Evolutionary conservation across 1,140 invertebrate genomes (phyloP), one percentile per base, ranked within the genome.

Genomic region (Uloborus diversus): DNA sequence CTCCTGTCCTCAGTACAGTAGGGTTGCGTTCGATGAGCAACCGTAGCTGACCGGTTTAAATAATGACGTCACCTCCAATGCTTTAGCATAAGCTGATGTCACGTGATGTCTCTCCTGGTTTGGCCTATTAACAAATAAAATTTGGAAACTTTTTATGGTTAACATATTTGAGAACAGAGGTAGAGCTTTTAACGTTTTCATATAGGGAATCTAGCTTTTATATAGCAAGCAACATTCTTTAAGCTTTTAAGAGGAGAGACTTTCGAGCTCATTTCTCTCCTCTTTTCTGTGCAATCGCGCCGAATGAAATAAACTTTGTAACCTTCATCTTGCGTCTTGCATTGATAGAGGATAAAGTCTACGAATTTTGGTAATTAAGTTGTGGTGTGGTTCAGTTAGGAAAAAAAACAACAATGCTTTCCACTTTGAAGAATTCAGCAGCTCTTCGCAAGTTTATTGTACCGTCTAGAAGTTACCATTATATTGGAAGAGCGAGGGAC

Each of bases 361-460:
- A 20, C 9, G 20, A 9, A 53, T 2, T 14, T 14, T 20, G 51
- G 25, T 9, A 1, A n/a, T 9, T 20, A 1, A 53, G 20, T n/a
- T 23, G n/a, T 9, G 7, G n/a, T 47, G 1, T 47, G 7, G 5
- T 5, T 47, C 42, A 1, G 1, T 3, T 47, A 47, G 11, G 42
- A 47, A 11, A 9, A 56, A 56, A 11, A 20, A 20, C 9, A 68
- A 78, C 35, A 37, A 78, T 78, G 73, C 57, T 78, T 57, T 32
- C 37, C 30, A 49, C 32, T 20, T 30, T 78, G 49, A 53, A 35
- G 66, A 32, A 23, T n/a, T 42, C 66, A 0, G n/a, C 73, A 42
- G 7, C 25, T 30, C 7, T 17, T 66, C 33, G 47, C 4, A 42
- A 14, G 5, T 28, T 2, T 28, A 7, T 57, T 4, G 7, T 35